Percentiles rank a stretch among this genome's conserved stretches.
These are phyloP conservation scores for Laticauda laticaudata DNA, from an alignment of 2,113 vertebrate species.

Conservation along the genomic window DNA sequence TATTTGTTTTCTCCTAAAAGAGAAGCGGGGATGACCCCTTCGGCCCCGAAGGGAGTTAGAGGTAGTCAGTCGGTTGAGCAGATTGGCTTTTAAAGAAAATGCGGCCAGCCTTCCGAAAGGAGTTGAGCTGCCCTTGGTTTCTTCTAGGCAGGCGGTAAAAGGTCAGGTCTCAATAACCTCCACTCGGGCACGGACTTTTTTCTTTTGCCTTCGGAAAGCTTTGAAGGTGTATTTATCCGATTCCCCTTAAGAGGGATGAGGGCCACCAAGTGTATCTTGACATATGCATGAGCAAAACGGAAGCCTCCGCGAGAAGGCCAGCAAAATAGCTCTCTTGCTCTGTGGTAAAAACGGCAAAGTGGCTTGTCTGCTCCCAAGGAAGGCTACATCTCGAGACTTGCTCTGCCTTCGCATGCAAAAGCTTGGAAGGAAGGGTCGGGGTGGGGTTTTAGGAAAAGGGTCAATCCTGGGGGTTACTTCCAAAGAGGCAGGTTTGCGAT, in stretches of 20 bases:
- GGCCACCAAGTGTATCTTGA: not conserved
- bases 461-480: not conserved
- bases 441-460: not conserved
- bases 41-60: not conserved
- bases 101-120: not conserved
- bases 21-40: not conserved
- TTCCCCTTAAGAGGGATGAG: not conserved
- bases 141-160: not conserved
- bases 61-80: not conserved
- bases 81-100: not conserved
- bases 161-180: slow-evolving; percentile 12
- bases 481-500: not conserved
- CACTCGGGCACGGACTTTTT: not conserved
- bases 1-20: not conserved
- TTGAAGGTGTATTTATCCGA: not conserved
- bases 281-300: not conserved
- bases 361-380: accelerated
- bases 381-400: not conserved
- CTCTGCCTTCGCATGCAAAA: not conserved
- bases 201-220: too few species aligned
- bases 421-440: not conserved
- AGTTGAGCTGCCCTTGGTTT: not conserved
- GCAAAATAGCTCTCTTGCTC: not conserved
- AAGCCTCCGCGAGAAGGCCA: not conserved
- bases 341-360: not conserved